Percentiles rank a stretch among this genome's conserved stretches.
phyloP scores from a whole-genome alignment of 2,888 invertebrate species.

The Dynastes maya region DNA sequence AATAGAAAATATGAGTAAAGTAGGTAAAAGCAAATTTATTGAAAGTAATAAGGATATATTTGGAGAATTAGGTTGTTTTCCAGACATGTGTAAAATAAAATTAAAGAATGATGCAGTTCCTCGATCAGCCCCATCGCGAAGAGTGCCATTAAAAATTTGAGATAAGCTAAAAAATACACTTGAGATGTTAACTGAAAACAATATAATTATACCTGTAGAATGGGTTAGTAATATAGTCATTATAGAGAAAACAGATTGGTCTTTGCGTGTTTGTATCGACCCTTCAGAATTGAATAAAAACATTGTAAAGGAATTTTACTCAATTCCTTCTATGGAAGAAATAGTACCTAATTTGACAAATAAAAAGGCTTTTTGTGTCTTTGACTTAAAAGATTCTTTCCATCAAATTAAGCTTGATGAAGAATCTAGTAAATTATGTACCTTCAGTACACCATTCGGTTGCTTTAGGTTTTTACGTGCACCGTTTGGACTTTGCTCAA shows the following conservation, averaged over 20 bases:
- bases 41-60: too few species aligned
- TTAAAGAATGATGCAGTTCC: too few species aligned
- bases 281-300: slow-evolving; percentile 55
- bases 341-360: slow-evolving; percentile 50
- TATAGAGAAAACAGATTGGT: slow-evolving; percentile 53
- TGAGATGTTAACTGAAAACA: slow-evolving; percentile 49
- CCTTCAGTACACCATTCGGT: slow-evolving; percentile 57
- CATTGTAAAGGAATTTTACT: slow-evolving; percentile 47
- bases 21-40: too few species aligned
- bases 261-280: slow-evolving; percentile 55
- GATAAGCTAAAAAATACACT: slow-evolving; percentile 51
- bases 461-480: slow-evolving; percentile 31
- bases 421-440: slow-evolving; percentile 55
- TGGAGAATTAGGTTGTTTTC: too few species aligned
- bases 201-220: slow-evolving; percentile 51
- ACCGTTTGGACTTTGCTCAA: slow-evolving; percentile 37
- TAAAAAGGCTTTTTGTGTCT: slow-evolving; percentile 41
- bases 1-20: too few species aligned
- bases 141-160: too few species aligned
- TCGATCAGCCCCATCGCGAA: too few species aligned
- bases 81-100: too few species aligned
- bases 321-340: slow-evolving; percentile 40
- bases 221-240: slow-evolving; percentile 54
- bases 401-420: slow-evolving; percentile 56
- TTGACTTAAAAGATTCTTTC: slow-evolving; percentile 57